Evolutionary conservation across 2,797 vertebrate genomes (phyloP).

Genomic region (Myotis planiceps): DNA sequence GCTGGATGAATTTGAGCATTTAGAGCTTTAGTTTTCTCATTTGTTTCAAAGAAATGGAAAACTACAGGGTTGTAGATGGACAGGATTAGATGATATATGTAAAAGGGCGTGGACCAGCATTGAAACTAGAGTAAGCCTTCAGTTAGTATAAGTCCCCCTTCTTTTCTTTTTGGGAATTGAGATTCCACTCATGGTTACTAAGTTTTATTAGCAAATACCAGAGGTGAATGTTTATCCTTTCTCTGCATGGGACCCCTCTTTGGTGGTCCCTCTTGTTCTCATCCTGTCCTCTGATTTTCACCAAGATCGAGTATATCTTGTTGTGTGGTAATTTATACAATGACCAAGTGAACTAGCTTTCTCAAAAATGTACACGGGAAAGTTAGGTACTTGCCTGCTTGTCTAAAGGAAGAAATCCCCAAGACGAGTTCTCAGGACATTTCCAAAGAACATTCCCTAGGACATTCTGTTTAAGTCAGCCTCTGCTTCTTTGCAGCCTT

Average conservation of each 20-base stretch:
- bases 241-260: not conserved
- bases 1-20: not conserved
- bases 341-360: slow-evolving; percentile 44
- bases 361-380: not conserved
- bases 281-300: not conserved
- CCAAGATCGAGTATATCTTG: not conserved
- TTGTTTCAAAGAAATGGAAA: slow-evolving; percentile 9
- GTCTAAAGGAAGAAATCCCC: not conserved
- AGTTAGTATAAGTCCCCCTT: not conserved
- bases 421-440: not conserved
- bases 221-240: not conserved
- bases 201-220: not conserved
- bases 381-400: not conserved
- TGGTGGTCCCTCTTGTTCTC: not conserved
- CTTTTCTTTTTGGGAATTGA: not conserved
- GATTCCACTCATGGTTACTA: not conserved
- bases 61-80: not conserved
- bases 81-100: not conserved
- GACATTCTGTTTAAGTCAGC: not conserved
- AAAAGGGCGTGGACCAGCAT: not conserved
- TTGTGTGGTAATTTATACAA: not conserved
- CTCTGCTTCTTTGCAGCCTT: not conserved
- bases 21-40: not conserved
- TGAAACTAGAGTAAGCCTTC: not conserved
- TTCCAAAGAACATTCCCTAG: not conserved